These are phyloP conservation scores for Squalus acanthias DNA, from an alignment of 2,797 vertebrate species.

Conservation along the genomic window DNA sequence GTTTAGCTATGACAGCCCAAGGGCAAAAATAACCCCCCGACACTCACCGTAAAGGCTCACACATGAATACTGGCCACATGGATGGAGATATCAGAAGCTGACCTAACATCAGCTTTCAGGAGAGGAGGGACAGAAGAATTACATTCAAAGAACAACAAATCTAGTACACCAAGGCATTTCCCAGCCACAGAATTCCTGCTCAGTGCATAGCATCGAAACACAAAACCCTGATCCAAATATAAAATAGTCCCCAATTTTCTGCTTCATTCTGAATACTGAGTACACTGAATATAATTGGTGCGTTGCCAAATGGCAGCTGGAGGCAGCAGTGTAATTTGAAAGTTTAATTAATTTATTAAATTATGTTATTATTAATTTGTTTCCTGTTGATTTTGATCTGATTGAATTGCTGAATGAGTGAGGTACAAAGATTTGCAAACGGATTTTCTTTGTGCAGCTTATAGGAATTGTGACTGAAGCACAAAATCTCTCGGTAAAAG, in stretches of 20 bases:
- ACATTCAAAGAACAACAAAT: too few species aligned
- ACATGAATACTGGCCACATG: too few species aligned
- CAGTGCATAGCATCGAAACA: slow-evolving; percentile 48
- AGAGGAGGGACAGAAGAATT: too few species aligned
- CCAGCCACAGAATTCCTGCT: slow-evolving; percentile 39
- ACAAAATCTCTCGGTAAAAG: not conserved
- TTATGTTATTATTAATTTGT: not conserved
- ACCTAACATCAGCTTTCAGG: too few species aligned
- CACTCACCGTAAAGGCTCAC: too few species aligned
- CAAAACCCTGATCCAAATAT: not conserved
- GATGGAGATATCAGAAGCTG: too few species aligned
- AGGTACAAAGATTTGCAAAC: not conserved
- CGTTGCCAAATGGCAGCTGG: not conserved
- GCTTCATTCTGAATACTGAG: not conserved
- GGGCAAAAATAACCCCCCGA: too few species aligned
- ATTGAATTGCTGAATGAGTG: not conserved
- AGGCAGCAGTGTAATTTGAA: not conserved
- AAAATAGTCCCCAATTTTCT: not conserved
- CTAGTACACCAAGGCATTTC: too few species aligned
- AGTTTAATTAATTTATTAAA: not conserved
- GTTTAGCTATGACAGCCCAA: too few species aligned
- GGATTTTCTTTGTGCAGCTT: not conserved
- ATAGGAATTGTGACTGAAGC: not conserved
- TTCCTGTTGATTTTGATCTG: not conserved
- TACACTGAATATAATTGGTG: not conserved